These are phyloP conservation scores for Callipepla squamata DNA, from an alignment of 2,113 vertebrate species.

Conservation along the genomic window DNA sequence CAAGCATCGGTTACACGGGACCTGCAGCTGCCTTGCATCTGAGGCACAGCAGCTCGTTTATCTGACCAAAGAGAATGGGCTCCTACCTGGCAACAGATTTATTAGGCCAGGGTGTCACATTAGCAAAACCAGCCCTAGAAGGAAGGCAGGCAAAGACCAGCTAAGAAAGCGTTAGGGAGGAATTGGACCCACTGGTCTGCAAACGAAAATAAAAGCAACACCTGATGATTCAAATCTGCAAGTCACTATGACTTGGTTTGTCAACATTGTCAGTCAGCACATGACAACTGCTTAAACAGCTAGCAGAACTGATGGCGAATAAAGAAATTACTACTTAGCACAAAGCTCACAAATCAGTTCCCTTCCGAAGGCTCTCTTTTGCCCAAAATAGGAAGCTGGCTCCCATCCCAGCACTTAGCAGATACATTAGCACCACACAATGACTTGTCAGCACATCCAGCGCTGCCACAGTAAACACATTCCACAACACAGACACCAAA, in stretches of 20 bases:
- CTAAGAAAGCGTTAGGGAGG: not conserved
- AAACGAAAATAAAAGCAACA: not conserved
- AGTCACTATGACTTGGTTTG: not conserved
- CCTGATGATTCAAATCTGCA: not conserved
- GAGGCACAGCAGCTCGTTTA: constrained; percentile 22
- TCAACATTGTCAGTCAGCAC: not conserved
- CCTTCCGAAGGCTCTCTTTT: not conserved
- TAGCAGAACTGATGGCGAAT: not conserved
- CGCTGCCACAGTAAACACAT: constrained; percentile 25
- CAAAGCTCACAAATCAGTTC: not conserved
- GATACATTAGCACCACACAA: not conserved
- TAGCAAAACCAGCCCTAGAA: not conserved
- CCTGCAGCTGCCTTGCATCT: constrained; percentile 24
- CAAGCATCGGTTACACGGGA: not conserved
- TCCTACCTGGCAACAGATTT: not conserved
- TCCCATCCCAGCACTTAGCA: not conserved
- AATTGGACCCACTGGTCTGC: not conserved
- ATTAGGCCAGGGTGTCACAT: not conserved
- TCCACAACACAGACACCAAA: not conserved
- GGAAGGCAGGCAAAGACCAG: not conserved
- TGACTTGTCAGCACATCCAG: constrained; percentile 18
- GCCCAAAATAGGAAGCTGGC: constrained; percentile 16
- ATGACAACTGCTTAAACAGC: not conserved
- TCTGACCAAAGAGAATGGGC: not conserved
- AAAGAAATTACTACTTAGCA: not conserved